Base-by-base conservation (phyloP, 2,113 vertebrate species). In the Fregetta grallaria region DNA sequence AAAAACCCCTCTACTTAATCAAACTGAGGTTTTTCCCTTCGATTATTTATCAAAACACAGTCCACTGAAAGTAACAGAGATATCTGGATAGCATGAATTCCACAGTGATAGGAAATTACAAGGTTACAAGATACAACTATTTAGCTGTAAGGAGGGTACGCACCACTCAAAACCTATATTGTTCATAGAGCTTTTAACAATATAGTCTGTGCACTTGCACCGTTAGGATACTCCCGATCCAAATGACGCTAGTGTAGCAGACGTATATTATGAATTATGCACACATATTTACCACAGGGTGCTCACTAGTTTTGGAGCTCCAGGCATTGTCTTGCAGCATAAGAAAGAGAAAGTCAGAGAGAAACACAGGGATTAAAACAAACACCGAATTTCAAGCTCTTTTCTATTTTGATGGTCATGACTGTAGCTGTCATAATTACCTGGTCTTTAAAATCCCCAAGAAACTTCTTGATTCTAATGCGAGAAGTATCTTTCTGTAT, bases 31-130 rank as follows among this genome's bases (percentile, higher is more conserved):
- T 65, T 53, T 79, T 5, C 53, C 50, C 32, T 40, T 82, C 22
- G 66, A 42, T 88, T 40, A 44, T 85, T 86, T 44, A 77, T 47
- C 95, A 97, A 97, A 97, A 97, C 97, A 97, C 97, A 97, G 97
- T 96, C 93, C 89, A 96, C 6, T 3, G 63, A 90, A 96, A 82
- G 71, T 47, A 52, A 38, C 52, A 97, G 97, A 97, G 97, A 97
- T 97, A 97, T 97, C 97, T 95, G 91, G 74, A 88, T 97, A 97
- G 96, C 97, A 95, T 96, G 96, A 90, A 50, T 87, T 73, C 58
- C 89, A 82, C 49, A 34, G 84, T 5, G 22, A 45, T 2, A 45
- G 59, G 78, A 76, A 56, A 78, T 40, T 0, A 5, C 1, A 53
- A 47, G 25, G 47, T 67, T 47, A 71, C 9, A 42, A 42, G 62